Evolutionary conservation across 2,113 vertebrate species (phyloP), one percentile per base, ranked within the genome.

Genomic region (Chrysochloris asiatica): DNA sequence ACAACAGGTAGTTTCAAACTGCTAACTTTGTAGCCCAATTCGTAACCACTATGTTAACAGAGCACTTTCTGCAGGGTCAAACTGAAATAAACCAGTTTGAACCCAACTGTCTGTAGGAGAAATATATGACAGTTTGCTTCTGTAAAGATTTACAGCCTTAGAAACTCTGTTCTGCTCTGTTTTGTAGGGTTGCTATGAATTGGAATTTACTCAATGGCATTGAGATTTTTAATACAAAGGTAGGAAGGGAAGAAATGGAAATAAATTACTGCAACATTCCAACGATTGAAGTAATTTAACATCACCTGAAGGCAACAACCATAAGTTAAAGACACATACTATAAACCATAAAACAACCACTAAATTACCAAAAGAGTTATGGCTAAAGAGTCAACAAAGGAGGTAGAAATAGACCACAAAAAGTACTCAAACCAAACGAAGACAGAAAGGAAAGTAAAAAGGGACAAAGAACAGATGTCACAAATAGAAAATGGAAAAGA

Each of bases 401-500:
- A 79, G 11, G 41, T n/a, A 91, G 81, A 54, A 94, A 54, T 48
- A 4, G 13, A 79, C 65, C 54, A 4, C n/a, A 88, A 38, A 41
- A 61, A 50, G 7, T 83, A 54, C 59, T 83, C 52, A n/a, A n/a
- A n/a, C n/a, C 43, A 54, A 67, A 54, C 33, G 69, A 90, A 75
- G 6, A 33, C 0, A 72, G 6, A 65, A 3, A 72, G 50, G 41
- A 17, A 86, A 21, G 6, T 17, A 4, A 56, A 90, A 87, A 67
- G 61, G 8, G 47, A 84, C 7, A 81, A 84, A 81, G 61, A 72
- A 45, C 6, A 92, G 45, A 84, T 21, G 43, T 36, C 26, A 87
- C 54, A 94, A 90, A 88, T 38, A 79, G n/a, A 88, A 72, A 82
- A 78, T 33, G 28, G 65, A 16, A 78, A 77, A 73, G 1, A 67